These are phyloP conservation scores for Oryzias celebensis DNA, from an alignment of 2,113 vertebrate genomes.

Conservation along the genomic window DNA sequence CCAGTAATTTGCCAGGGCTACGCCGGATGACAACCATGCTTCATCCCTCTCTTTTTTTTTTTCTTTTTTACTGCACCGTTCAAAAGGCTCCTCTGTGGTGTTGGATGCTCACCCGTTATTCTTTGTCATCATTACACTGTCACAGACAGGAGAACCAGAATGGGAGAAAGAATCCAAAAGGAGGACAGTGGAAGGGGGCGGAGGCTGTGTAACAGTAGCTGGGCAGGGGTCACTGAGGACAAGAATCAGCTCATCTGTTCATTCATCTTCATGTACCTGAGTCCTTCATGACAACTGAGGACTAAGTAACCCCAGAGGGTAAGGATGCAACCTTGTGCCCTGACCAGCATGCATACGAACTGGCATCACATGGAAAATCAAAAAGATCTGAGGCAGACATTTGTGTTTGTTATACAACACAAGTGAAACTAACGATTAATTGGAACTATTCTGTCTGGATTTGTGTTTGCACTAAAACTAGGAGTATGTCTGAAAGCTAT, in stretches of 20 bases:
- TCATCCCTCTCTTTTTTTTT: slow-evolving; percentile 67
- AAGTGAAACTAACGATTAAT: slow-evolving; percentile 27
- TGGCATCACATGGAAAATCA: slow-evolving; percentile 13
- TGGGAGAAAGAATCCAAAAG: slow-evolving; percentile 17
- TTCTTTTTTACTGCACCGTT: slow-evolving; percentile 64
- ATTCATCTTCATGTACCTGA: slow-evolving; percentile 70
- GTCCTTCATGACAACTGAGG: slow-evolving; percentile 55
- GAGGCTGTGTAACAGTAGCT: slow-evolving; percentile 35
- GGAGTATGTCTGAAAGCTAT: slow-evolving; percentile 35
- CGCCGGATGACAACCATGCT: slow-evolving; percentile 56
- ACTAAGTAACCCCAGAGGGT: slow-evolving; percentile 30
- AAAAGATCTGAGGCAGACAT: slow-evolving; percentile 17
- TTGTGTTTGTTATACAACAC: slow-evolving; percentile 24
- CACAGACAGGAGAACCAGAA: slow-evolving; percentile 64
- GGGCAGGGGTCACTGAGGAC: slow-evolving; percentile 48
- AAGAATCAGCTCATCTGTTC: slow-evolving; percentile 65
- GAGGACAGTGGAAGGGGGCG: slow-evolving; percentile 31
- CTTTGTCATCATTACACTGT: slow-evolving; percentile 35
- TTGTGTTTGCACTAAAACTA: slow-evolving; percentile 33
- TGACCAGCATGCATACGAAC: slow-evolving; percentile 16
- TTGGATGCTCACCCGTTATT: slow-evolving; percentile 21
- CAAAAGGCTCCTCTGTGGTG: slow-evolving; percentile 62
- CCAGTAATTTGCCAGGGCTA: slow-evolving; percentile 65
- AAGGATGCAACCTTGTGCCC: slow-evolving; percentile 30
- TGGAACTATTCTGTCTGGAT: slow-evolving; percentile 35